Evolutionary conservation across 1,140 invertebrate species (phyloP).

Genomic region (Drosophila santomea): DNA sequence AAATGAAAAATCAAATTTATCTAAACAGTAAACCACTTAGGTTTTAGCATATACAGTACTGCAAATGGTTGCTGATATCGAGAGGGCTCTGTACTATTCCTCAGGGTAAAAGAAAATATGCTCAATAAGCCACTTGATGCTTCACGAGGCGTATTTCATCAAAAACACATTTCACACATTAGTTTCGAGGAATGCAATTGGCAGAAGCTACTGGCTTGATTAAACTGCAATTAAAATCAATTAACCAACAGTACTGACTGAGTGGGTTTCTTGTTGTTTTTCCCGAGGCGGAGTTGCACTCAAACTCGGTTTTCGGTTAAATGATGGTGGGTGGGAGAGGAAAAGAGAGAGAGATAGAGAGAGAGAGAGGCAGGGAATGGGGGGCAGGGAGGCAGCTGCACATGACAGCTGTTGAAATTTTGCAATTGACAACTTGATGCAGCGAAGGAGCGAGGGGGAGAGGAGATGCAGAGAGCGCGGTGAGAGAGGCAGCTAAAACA

Average conservation of each 20-base stretch:
- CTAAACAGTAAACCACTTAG: too few relatives aligned
- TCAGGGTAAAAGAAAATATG: neutral
- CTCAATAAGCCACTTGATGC: conserved; percentile 5
- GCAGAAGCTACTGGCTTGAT: conserved; percentile 56
- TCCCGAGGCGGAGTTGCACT: conserved; percentile 37
- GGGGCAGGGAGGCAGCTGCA: conserved; percentile 13
- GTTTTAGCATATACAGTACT: too few relatives aligned
- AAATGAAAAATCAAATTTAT: too few relatives aligned
- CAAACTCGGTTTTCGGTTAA: conserved; percentile 7
- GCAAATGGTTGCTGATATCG: neutral
- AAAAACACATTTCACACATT: conserved; percentile 56
- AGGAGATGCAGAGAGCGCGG: conserved; percentile 44
- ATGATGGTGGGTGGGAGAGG: neutral
- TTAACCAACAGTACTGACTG: conserved; percentile 51
- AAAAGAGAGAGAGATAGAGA: neutral
- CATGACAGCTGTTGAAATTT: conserved; percentile 68
- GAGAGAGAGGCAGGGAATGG: too few relatives aligned
- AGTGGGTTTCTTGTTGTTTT: conserved; percentile 2
- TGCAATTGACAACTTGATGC: conserved; percentile 35
- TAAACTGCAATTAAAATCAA: conserved; percentile 78
- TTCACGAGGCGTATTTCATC: conserved; percentile 31
- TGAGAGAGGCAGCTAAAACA: conserved; percentile 66
- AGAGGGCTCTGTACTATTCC: neutral
- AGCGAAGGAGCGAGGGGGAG: conserved; percentile 9
- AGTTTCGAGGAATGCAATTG: conserved; percentile 49